phyloP scores from a whole-genome alignment of 1,140 invertebrate species.

The Centruroides sculpturatus region DNA sequence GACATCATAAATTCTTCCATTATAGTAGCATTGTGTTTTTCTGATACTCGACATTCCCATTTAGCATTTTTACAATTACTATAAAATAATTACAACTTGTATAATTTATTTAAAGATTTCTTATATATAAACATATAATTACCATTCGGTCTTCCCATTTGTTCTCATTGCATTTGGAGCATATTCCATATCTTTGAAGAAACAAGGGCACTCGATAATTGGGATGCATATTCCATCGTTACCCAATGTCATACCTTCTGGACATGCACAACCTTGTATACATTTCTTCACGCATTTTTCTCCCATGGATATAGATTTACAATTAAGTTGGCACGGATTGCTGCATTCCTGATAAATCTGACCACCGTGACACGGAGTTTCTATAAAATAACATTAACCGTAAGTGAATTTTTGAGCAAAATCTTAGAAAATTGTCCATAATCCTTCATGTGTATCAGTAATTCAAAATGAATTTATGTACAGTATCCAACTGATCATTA shows the following conservation, averaged over 20 bases:
- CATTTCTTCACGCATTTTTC: conserved; percentile 45
- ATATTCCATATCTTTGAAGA: conserved; percentile 52
- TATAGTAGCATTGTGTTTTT: conserved; percentile 36
- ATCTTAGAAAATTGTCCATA: too few relatives aligned
- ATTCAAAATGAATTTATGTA: too few relatives aligned
- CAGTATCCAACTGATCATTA: too few relatives aligned
- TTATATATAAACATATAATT: conserved; percentile 16
- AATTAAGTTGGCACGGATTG: conserved; percentile 54
- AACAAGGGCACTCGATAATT: conserved; percentile 57
- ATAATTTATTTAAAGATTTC: background rate
- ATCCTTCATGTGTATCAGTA: too few relatives aligned
- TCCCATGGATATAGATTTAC: conserved; percentile 41
- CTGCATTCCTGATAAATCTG: conserved; percentile 66
- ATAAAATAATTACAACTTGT: background rate
- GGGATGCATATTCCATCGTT: conserved; percentile 59
- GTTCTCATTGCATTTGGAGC: conserved; percentile 48
- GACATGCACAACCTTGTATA: conserved; percentile 77
- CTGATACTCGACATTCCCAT: conserved; percentile 47
- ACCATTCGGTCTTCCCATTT: conserved; percentile 39
- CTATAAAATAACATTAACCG: conserved; percentile 24
- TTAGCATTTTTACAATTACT: conserved; percentile 46
- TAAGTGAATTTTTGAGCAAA: too few relatives aligned
- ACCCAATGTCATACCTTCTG: conserved; percentile 50
- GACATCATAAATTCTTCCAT: conserved; percentile 20
- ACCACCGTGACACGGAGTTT: conserved; percentile 53